Percentiles rank a stretch among this genome's conserved stretches.
phyloP scores from a whole-genome alignment of 2,888 invertebrate genomes.

The Dolichomitus sp. region DNA sequence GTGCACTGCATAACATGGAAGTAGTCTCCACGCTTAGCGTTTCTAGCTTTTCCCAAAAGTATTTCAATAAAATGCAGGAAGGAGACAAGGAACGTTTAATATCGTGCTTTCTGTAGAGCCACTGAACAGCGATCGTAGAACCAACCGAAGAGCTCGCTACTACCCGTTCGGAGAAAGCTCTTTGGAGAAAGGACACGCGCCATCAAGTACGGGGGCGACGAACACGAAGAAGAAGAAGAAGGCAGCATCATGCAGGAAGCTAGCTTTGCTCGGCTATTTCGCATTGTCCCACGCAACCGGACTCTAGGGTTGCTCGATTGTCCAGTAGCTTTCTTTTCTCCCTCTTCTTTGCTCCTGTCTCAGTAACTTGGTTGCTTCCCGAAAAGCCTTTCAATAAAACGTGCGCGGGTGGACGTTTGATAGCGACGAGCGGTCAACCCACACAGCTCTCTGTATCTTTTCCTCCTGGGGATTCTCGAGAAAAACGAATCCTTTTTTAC shows the following conservation, averaged over 20 bases:
- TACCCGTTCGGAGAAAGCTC: constrained; percentile 45
- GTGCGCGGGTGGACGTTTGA: constrained; percentile 66
- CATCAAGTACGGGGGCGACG: constrained; percentile 28
- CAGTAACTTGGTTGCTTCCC: constrained; percentile 36
- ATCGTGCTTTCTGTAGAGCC: constrained; percentile 28
- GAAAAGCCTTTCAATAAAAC: constrained; percentile 69
- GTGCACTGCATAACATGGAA: background rate
- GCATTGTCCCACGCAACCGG: constrained; percentile 62
- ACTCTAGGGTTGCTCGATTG: constrained; percentile 54
- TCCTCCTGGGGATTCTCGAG: constrained; percentile 53
- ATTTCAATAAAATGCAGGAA: constrained; percentile 51
- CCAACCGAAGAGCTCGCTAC: constrained; percentile 16
- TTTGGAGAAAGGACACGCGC: constrained; percentile 55
- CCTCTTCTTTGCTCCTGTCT: constrained; percentile 21
- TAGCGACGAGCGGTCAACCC: constrained; percentile 53
- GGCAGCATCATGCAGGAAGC: constrained; percentile 44
- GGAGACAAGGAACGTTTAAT: constrained; percentile 42
- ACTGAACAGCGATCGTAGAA: constrained; percentile 16
- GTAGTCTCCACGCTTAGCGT: background rate
- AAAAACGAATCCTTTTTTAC: constrained; percentile 53
- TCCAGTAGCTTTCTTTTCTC: constrained; percentile 58
- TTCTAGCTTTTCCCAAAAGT: constrained; percentile 29
- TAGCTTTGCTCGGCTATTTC: constrained; percentile 55
- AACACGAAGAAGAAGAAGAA: constrained; percentile 19
- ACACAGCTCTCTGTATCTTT: constrained; percentile 51